Evolutionary conservation across 2,888 invertebrate species (phyloP), one percentile per base, ranked within the genome.

Genomic region (Lycophotia porphyrea): DNA sequence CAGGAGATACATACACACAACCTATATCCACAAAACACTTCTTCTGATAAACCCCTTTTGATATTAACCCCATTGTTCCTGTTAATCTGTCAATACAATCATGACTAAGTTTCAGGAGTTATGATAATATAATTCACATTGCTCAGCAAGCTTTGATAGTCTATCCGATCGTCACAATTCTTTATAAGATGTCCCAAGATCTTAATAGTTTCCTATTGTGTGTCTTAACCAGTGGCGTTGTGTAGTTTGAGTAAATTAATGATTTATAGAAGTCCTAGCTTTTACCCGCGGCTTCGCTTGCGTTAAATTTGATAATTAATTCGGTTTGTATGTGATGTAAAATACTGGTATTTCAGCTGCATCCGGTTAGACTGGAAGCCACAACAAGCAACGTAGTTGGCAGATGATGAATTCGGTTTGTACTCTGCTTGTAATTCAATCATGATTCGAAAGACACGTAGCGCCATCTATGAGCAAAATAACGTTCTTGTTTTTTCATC

Each of bases 121-220:
- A 31, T 34, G 71, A 44, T 64, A 24, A 36, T 27, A 60, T 36
- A 1, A 69, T 52, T 34, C 31, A 42, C 15, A 15, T 15, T 9
- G 47, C 49, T 44, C 42, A 44, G n/a, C 36, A 67, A 67, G 15
- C 18, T 27, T 18, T 34, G 47, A 7, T 68, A n/a, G 67, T 68
- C 52, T 39, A 83, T 44, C 18, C 71, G 9, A 71, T 39, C 39
- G 68, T 64, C 18, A 78, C 68, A 58, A 76, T 42, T 52, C 44
- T 49, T 5, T 36, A 36, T 27, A 18, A 13, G 63, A 42, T 58
- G 36, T 58, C 24, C 31, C 18, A 18, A 5, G 5, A 52, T 63
- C 21, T 8, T 31, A 39, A n/a, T 15, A 49, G 11, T 9, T 42
- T 34, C 2, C 21, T 39, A 39, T 68, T 68, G 42, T 39, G 15